Base-by-base conservation (phyloP, 2,113 vertebrate genomes). In the Donacobius atricapilla region DNA sequence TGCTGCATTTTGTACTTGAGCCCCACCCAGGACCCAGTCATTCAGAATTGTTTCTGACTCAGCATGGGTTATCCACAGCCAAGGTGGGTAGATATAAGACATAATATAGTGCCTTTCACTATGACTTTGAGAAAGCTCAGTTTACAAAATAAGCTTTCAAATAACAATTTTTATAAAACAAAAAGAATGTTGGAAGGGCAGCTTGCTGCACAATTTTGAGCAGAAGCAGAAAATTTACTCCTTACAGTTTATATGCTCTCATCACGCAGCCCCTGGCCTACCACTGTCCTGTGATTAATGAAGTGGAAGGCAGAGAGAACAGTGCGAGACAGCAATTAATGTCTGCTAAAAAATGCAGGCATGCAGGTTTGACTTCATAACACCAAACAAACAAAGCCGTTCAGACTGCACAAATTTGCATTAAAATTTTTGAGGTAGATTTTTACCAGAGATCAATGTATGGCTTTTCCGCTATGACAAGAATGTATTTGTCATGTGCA, bases 241-340 rank as follows among this genome's bases (percentile, higher is more conserved):
- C 20, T 64, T 56, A 22, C 7, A 40, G 42, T 82, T 93, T 61
- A 83, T 65, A n/a, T 39, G 15, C 40, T 91, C 31, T 40, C 51
- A 76, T 30, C 2, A 20, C 0, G 0, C 82, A 56, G 27, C 7
- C 31, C 12, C 50, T 76, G 66, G 66, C 47, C 63, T 60, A 83
- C 60, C 28, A 40, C 63, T 76, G 47, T 78, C 56, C n/a, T 76
- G 50, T 89, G 85, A 85, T 94, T 93, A 91, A 94, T 94, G 85
- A 88, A 64, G 53, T 76, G 40, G 54, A 87, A 93, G 65, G 37
- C 33, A 81, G 6, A 78, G 60, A 66, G 44, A 85, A n/a, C 58
- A 71, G 44, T 45, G 25, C 1, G 18, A 79, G 77, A 84, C 65
- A 94, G 39, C 53, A 90, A 85, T 91, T 94, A 94, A 91, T 84